A percentile compares a stretch with the other conserved stretches of the same genome.
phyloP scores from a whole-genome alignment of 2,888 invertebrate species.

The Hemithea aestivaria region DNA sequence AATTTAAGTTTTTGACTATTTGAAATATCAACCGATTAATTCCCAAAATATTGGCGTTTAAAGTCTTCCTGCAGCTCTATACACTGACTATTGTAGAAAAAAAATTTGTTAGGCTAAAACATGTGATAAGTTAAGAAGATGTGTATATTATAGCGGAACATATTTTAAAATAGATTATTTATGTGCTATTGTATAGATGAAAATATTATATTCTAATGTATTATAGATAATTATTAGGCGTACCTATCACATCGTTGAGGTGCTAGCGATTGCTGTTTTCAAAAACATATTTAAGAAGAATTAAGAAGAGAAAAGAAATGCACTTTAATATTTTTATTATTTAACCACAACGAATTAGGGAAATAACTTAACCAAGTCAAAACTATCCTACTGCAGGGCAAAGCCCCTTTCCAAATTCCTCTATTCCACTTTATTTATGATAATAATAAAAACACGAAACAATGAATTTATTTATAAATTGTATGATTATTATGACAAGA shows the following conservation, averaged over 20 bases:
- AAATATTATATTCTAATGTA: slow-evolving; percentile 43
- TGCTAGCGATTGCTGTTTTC: slow-evolving; percentile 31
- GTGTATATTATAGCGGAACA: slow-evolving; percentile 59
- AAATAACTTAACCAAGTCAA: too few species aligned
- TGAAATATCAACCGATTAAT: slow-evolving; percentile 19
- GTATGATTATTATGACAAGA: too few species aligned
- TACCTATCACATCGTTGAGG: slow-evolving; percentile 30
- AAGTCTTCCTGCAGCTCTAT: slow-evolving; percentile 79
- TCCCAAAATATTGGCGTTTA: slow-evolving; percentile 50
- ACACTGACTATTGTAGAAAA: slow-evolving; percentile 76
- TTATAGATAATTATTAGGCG: slow-evolving; percentile 46
- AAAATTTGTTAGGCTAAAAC: slow-evolving; percentile 72
- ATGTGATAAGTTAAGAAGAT: slow-evolving; percentile 73
- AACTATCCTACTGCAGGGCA: too few species aligned
- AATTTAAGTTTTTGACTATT: too few species aligned
- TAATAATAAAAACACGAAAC: too few species aligned
- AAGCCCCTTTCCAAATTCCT: too few species aligned
- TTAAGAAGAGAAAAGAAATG: too few species aligned
- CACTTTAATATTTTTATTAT: too few species aligned
- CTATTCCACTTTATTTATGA: too few species aligned
- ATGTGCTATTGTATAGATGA: slow-evolving; percentile 61
- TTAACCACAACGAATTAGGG: too few species aligned
- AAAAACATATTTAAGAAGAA: too few species aligned
- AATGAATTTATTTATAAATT: too few species aligned
- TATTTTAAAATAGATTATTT: slow-evolving; percentile 58